Base-by-base conservation (phyloP, 2,113 vertebrate genomes). In the Xenus cinereus region DNA sequence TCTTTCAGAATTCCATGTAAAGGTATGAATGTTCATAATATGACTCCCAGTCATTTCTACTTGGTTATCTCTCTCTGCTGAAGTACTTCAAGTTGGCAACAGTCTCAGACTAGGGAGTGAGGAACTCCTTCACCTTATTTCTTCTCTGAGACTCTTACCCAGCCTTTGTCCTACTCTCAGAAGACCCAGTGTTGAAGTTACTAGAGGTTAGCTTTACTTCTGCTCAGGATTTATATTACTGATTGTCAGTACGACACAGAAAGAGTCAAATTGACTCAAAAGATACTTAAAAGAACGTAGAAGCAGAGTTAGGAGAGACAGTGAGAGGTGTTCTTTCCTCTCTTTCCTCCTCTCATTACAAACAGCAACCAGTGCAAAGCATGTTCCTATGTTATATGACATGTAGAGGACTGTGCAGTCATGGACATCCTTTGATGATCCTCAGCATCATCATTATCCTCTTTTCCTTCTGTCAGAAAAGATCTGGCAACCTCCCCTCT, bases 1-100 rank as follows among this genome's bases (percentile, higher is more conserved):
- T 84, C 46, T 84, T 91, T 84, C 51, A 68, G 51, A 87, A 85
- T 85, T 83, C 62, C 35, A 6, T 59, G 64, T 39, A n/a, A 33
- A 82, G 23, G 22, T 71, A 6, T 84, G 51, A 75, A 37, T 89
- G 75, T 54, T 67, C 6, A 6, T 37, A 59, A 33, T 37, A 64
- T 3, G 21, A 56, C 32, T 43, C 84, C 13, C 33, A 89, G 39
- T 71, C 14, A 28, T 56, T 94, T 14, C 54, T 80, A 6, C 30
- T 59, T 74, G 33, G 15, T 82, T 63, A 7, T 93, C 63, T 67
- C 26, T n/a, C 9, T 45, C 3, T 1, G 13, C 28, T 82, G 26
- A 46, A 87, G 48, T 67, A 54, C 14, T 71, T 93, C 43, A 2
- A 30, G 51, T 39, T 0, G 0, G 33, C 48, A 63, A 4, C 35